Evolutionary conservation across 2,113 vertebrate genomes (phyloP).

Genomic region (Brienomyrus brachyistius): DNA sequence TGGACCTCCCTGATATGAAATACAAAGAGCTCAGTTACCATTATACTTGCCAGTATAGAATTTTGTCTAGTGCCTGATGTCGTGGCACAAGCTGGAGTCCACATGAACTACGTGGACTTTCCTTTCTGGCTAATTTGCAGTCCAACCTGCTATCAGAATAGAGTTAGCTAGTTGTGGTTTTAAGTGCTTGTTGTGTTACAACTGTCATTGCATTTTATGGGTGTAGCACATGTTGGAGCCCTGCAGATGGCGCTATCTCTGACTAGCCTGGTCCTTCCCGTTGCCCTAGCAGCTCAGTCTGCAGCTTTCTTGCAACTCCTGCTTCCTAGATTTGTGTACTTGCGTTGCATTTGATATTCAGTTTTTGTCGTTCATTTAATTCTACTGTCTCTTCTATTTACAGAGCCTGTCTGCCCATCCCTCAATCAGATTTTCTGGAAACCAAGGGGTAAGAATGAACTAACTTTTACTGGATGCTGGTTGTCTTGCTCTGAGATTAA

Average conservation of each 20-base stretch:
- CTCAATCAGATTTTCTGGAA: conserved; percentile 88
- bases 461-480: background rate
- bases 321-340: background rate
- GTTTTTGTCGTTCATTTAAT: background rate
- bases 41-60: background rate
- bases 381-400: conserved; percentile 22
- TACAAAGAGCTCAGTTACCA: background rate
- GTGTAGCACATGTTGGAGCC: background rate
- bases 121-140: background rate
- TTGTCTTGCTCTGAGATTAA: background rate
- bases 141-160: background rate
- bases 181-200: background rate
- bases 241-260: background rate
- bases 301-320: background rate
- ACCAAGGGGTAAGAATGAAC: conserved; percentile 81
- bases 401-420: conserved; percentile 76
- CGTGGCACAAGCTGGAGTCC: background rate
- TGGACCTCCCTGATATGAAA: background rate
- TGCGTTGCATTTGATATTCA: background rate
- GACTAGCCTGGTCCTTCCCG: background rate
- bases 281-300: background rate
- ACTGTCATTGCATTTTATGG: background rate
- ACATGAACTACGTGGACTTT: background rate
- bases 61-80: background rate
- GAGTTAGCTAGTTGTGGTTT: background rate